Evolutionary conservation across 2,797 vertebrate species (phyloP).

Genomic region (Gorsachius magnificus): DNA sequence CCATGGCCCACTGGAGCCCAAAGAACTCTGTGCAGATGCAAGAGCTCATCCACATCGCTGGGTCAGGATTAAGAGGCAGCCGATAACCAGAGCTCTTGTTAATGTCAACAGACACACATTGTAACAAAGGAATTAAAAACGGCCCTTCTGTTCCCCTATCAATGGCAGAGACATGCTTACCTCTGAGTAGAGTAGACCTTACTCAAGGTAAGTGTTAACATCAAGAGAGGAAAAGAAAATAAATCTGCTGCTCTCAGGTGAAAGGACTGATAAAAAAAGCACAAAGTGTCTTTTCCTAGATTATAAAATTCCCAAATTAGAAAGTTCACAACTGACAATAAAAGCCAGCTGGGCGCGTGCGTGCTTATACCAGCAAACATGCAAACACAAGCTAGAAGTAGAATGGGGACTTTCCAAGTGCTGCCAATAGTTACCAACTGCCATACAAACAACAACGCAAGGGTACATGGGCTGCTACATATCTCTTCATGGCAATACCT

Average conservation of each 20-base stretch:
- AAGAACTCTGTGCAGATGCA: neutral
- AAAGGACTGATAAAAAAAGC: neutral
- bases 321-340: neutral
- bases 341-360: neutral
- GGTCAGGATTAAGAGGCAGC: neutral
- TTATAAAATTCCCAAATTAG: neutral
- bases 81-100: neutral
- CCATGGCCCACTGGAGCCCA: neutral
- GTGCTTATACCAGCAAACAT: neutral
- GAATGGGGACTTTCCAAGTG: neutral
- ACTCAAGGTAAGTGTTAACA: neutral
- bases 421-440: neutral
- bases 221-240: neutral
- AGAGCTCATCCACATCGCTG: neutral
- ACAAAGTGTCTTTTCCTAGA: neutral
- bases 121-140: neutral
- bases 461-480: fast-evolving
- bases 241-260: neutral
- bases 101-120: neutral
- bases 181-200: neutral
- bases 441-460: neutral
- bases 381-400: neutral
- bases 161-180: neutral
- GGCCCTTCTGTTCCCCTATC: neutral
- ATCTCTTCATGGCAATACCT: neutral